Conservation (phyloP, 2,797 vertebrate genomes). For the Oreonectes daqikongensis region DNA sequence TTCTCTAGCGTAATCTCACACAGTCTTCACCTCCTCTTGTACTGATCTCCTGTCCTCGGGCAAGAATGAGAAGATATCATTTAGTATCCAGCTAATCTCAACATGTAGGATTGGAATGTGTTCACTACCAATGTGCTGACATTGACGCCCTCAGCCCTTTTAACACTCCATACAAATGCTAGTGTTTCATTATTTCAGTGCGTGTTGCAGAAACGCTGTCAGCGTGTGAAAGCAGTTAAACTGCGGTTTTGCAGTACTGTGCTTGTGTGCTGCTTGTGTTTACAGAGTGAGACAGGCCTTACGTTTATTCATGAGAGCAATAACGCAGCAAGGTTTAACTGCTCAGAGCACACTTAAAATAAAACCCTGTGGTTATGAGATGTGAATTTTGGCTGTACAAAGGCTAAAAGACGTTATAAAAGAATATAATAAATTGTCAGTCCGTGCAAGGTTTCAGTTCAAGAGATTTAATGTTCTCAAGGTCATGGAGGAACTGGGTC, state of each 20-base stretch:
- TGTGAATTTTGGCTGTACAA: not conserved
- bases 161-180: not conserved
- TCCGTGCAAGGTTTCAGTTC: too few relatives aligned
- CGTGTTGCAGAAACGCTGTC: not conserved
- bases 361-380: not conserved
- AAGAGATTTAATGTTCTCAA: not conserved
- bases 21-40: slow-evolving; percentile 22
- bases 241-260: too few relatives aligned
- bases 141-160: not conserved
- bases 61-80: not conserved
- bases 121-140: not conserved
- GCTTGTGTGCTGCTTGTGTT: too few relatives aligned
- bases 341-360: not conserved
- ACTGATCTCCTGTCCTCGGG: not conserved
- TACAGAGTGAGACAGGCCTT: too few relatives aligned
- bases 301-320: not conserved
- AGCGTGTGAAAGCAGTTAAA: too few relatives aligned
- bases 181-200: not conserved
- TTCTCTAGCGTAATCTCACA: slow-evolving; percentile 6
- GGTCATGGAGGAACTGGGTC: not conserved
- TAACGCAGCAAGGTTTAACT: not conserved
- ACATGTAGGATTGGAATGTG: not conserved
- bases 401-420: not conserved
- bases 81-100: not conserved
- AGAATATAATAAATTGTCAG: not conserved